phyloP scores from a whole-genome alignment of 2,888 invertebrate species.

The Leptura quadrifasciata region DNA sequence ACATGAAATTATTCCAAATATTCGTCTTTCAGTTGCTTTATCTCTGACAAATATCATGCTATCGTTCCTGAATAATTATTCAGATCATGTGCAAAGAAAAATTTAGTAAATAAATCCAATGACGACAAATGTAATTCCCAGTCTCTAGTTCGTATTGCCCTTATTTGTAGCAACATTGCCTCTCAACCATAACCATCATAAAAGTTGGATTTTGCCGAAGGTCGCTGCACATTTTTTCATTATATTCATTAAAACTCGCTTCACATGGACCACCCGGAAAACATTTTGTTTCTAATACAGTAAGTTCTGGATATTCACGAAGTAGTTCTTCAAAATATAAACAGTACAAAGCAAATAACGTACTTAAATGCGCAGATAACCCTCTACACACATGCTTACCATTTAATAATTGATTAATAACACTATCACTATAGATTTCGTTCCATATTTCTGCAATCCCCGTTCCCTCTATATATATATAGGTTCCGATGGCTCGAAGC shows the following conservation, averaged over 20 bases:
- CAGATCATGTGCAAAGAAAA: background rate
- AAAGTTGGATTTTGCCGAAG: background rate
- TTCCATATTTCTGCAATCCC: too few relatives aligned
- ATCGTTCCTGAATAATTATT: background rate
- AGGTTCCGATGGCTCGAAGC: too few relatives aligned
- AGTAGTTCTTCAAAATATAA: constrained; percentile 7
- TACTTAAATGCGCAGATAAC: background rate
- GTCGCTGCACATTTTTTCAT: background rate
- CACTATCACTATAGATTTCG: too few relatives aligned
- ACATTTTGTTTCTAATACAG: background rate
- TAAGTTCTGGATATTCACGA: background rate
- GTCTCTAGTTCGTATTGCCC: background rate
- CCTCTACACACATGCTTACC: background rate
- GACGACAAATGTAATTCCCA: constrained; percentile 10
- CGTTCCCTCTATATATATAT: too few relatives aligned
- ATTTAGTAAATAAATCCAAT: background rate
- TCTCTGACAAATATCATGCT: too few relatives aligned
- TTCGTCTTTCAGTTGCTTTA: too few relatives aligned
- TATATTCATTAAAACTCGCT: background rate
- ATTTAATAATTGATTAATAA: constrained; percentile 3
- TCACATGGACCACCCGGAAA: background rate
- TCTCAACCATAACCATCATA: constrained; percentile 5
- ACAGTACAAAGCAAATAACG: background rate
- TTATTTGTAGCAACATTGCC: constrained; percentile 8
- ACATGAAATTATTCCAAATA: too few relatives aligned